These are phyloP conservation scores for Esperia sulphurella DNA, from an alignment of 2,888 invertebrate species.

Conservation along the genomic window DNA sequence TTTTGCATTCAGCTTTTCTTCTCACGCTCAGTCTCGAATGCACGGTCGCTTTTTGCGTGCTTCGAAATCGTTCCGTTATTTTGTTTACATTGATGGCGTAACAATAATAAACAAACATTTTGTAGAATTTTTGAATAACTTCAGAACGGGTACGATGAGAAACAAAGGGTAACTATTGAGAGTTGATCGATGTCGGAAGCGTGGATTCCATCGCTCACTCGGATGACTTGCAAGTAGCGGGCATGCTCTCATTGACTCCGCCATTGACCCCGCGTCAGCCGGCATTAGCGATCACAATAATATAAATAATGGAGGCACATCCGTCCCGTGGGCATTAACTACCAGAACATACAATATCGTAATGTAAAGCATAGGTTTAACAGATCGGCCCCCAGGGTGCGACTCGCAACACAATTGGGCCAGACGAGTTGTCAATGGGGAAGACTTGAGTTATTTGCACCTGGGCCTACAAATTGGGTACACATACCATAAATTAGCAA, in stretches of 20 bases:
- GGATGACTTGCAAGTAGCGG: constrained; percentile 71
- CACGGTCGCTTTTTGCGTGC: too few species aligned
- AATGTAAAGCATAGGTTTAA: constrained; percentile 46
- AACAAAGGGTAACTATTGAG: constrained; percentile 44
- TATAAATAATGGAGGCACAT: constrained; percentile 65
- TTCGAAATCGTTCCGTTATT: too few species aligned
- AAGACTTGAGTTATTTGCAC: constrained; percentile 28
- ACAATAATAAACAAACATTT: neutral
- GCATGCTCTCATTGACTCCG: constrained; percentile 74
- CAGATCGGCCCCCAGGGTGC: constrained; percentile 59
- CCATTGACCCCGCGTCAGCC: constrained; percentile 65
- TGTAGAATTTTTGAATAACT: neutral
- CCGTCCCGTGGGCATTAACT: constrained; percentile 56
- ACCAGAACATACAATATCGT: constrained; percentile 38
- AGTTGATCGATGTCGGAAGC: constrained; percentile 68
- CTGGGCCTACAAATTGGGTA: constrained; percentile 20
- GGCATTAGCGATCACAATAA: constrained; percentile 58
- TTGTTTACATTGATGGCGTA: too few species aligned
- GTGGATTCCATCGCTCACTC: constrained; percentile 63
- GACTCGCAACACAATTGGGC: constrained; percentile 29
- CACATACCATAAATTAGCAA: neutral
- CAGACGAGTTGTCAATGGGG: constrained; percentile 35
- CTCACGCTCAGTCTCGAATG: too few species aligned
- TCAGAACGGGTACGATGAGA: neutral
- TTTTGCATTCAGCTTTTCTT: too few species aligned